Base-by-base conservation (phyloP, 2,888 invertebrate genomes). In the Melikaiella ostensackeni region DNA sequence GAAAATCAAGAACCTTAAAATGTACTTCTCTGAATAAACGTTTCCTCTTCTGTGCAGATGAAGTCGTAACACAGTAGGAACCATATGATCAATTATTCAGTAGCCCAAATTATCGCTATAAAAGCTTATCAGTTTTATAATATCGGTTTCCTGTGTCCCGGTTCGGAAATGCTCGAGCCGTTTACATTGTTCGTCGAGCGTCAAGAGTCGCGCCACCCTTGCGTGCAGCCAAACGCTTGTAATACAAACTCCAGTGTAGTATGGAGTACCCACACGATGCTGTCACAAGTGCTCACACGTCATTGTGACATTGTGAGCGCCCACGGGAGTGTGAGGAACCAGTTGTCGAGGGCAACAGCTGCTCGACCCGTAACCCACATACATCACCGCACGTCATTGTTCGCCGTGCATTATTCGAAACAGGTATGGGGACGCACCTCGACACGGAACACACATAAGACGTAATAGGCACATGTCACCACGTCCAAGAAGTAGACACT, bases 361-460 rank as follows among this genome's bases (percentile, higher is more conserved):
- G 90, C 89, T 88, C 88, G 89, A 88, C 89, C 88, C 89, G 87
- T 89, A 90, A 90, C 90, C 90, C 90, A 90, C 88, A 90, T 90
- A 90, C 90, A 90, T 90, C 90, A 89, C 89, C 88, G 86, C 89
- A 86, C 86, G 88, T 90, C 90, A 90, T 90, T 90, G 90, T 89
- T 89, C 86, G 81, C 77, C 84, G 84, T 80, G 86, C 85, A 88
- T 89, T 89, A 88, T 89, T 88, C 84, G 83, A 84, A 84, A 86
- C 88, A 88, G 88, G 87, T 89, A 88, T 85, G 77, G 62, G 19
- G 35, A 35, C 64, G 38, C 64, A 38, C 38, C 24, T 66, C 24
- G 35, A 57, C 79, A 75, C 78, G 75, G 59, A 35, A 21, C 61
- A 24, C 50, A 70, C 13, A 42, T 21, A 35, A 62, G 33, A 27